These are phyloP conservation scores for Zaprionus tsacasi DNA, from an alignment of 1,140 invertebrate species.

Conservation along the genomic window DNA sequence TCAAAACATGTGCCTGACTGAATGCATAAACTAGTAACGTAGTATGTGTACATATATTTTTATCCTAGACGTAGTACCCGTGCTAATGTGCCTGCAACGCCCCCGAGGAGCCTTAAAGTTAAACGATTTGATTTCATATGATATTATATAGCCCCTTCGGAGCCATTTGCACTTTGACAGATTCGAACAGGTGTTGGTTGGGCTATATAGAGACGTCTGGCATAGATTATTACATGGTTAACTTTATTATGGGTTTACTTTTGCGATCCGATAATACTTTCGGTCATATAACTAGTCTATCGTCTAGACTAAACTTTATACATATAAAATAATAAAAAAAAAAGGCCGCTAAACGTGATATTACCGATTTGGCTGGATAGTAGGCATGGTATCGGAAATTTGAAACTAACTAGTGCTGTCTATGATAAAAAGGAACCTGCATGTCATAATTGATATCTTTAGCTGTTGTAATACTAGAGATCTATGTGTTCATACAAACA, in stretches of 20 bases:
- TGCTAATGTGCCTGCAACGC: slow-evolving; percentile 57
- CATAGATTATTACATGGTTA: background rate
- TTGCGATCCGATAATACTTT: no score
- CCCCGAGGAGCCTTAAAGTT: slow-evolving; percentile 10
- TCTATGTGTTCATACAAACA: no score
- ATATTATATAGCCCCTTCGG: background rate
- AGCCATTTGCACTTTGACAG: background rate
- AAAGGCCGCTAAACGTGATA: no score
- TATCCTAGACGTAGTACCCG: background rate
- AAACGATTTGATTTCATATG: slow-evolving; percentile 8
- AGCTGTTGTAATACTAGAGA: no score
- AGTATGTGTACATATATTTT: background rate
- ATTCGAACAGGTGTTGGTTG: background rate
- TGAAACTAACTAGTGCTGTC: no score
- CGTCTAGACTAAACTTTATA: no score
- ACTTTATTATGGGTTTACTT: background rate
- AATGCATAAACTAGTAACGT: background rate
- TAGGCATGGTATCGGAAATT: no score
- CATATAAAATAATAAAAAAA: no score
- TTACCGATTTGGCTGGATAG: no score
- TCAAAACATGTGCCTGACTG: background rate
- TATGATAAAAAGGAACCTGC: no score
- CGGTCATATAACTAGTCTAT: no score
- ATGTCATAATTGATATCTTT: no score
- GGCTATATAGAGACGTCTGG: background rate